These are phyloP conservation scores for Thinocorus orbignyianus DNA, from an alignment of 2,113 vertebrate species.

Conservation along the genomic window DNA sequence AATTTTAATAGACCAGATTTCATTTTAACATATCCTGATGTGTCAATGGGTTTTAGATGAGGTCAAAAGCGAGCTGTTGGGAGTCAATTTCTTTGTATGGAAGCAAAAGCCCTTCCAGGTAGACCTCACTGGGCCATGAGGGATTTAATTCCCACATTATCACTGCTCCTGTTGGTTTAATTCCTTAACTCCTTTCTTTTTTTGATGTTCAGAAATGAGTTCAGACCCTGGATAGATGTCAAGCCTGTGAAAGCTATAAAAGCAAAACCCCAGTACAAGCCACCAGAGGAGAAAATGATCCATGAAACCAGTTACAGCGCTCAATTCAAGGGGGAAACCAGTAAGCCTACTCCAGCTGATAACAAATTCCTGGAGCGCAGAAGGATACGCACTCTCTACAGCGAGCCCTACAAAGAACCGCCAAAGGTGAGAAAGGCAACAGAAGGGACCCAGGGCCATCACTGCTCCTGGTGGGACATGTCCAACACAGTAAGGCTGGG, in stretches of 20 bases:
- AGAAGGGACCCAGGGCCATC: neutral
- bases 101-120: neutral
- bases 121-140: neutral
- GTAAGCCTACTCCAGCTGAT: conserved; percentile 74
- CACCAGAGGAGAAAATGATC: conserved; percentile 84
- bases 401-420: conserved; percentile 87
- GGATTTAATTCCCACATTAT: neutral
- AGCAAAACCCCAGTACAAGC: conserved; percentile 89
- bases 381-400: conserved; percentile 96
- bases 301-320: conserved; percentile 94
- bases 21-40: neutral
- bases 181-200: conserved; percentile 10
- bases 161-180: neutral
- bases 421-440: conserved; percentile 77
- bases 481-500: neutral
- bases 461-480: neutral
- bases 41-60: neutral
- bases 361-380: conserved; percentile 89
- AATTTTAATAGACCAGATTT: neutral
- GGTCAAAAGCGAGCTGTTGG: neutral
- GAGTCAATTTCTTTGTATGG: neutral
- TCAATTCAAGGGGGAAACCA: conserved; percentile 88
- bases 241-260: conserved; percentile 89
- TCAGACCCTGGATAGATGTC: conserved; percentile 89
- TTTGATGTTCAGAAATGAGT: conserved; percentile 85